Percentiles rank a stretch among this genome's conserved stretches.
Conservation (phyloP, 2,797 vertebrate species). For the Sebastiscus tertius region DNA sequence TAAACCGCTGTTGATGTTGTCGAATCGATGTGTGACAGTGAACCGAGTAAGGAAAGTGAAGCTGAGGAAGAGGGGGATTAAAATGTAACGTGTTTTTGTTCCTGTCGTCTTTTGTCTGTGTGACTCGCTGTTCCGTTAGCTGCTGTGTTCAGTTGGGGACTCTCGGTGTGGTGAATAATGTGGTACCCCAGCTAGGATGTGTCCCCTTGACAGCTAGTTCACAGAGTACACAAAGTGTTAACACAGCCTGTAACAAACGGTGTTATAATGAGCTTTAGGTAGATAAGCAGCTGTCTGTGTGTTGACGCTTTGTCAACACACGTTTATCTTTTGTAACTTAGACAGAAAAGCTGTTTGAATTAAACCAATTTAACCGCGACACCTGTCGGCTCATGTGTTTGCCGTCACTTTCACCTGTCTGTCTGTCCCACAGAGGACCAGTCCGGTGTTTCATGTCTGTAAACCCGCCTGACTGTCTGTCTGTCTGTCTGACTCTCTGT, state of each 20-base stretch:
- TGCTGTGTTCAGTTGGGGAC: conserved; percentile 37
- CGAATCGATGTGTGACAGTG: fast-evolving
- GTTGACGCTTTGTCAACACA: background rate
- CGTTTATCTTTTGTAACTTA: background rate
- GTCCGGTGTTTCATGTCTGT: no score
- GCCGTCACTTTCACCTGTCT: conserved; percentile 52
- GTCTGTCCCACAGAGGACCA: background rate
- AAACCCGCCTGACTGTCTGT: background rate
- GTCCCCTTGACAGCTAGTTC: background rate
- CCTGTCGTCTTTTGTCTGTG: conserved; percentile 18
- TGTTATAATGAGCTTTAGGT: background rate
- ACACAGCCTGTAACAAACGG: background rate
- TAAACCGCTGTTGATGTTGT: conserved; percentile 49
- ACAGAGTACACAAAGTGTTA: background rate
- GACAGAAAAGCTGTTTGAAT: background rate
- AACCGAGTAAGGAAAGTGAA: background rate
- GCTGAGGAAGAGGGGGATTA: fast-evolving
- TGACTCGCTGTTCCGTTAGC: conserved; percentile 60
- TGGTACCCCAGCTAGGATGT: conserved; percentile 2
- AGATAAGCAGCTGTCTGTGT: fast-evolving
- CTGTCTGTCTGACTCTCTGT: background rate
- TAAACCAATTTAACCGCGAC: conserved; percentile 28
- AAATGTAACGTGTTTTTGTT: background rate
- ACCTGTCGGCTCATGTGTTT: conserved; percentile 47
- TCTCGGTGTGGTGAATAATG: conserved; percentile 44